phyloP scores from a whole-genome alignment of 2,797 vertebrate species.

The Pipistrellus nathusii region DNA sequence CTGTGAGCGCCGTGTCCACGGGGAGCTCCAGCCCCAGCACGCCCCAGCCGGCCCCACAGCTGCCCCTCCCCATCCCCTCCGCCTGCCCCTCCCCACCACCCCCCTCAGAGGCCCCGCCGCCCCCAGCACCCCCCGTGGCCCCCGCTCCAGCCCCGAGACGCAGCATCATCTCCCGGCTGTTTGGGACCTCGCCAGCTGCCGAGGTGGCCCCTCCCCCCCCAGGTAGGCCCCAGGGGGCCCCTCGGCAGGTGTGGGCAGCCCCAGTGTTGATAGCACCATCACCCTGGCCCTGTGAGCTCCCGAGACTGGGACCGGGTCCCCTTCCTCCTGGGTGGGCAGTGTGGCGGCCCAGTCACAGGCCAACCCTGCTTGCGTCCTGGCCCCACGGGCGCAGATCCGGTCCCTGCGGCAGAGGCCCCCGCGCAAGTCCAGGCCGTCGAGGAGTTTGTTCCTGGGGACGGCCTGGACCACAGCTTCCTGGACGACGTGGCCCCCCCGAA shows the following conservation, averaged over 20 bases:
- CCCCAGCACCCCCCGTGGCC: slow-evolving; percentile 48
- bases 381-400: neutral
- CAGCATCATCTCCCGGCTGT: slow-evolving; percentile 95
- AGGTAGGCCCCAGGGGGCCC: slow-evolving; percentile 87
- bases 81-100: slow-evolving; percentile 81
- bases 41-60: slow-evolving; percentile 88
- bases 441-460: slow-evolving; percentile 96
- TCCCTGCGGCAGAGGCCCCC: slow-evolving; percentile 77
- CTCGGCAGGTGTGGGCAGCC: neutral
- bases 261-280: fast-evolving
- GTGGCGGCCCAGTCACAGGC: neutral
- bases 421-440: slow-evolving; percentile 91
- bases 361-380: neutral
- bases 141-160: slow-evolving; percentile 87
- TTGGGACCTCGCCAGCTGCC: slow-evolving; percentile 87
- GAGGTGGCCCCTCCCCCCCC: slow-evolving; percentile 85
- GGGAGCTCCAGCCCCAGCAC: slow-evolving; percentile 96
- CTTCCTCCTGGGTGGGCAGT: neutral
- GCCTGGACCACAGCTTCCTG: slow-evolving; percentile 95
- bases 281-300: neutral
- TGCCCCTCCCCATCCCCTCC: slow-evolving; percentile 47
- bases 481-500: slow-evolving; percentile 90
- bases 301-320: neutral
- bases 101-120: neutral
- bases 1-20: slow-evolving; percentile 91